These are phyloP conservation scores for Phenganax subtilis DNA, from an alignment of 92 coral and sea anemone genomes.

Conservation along the genomic window DNA sequence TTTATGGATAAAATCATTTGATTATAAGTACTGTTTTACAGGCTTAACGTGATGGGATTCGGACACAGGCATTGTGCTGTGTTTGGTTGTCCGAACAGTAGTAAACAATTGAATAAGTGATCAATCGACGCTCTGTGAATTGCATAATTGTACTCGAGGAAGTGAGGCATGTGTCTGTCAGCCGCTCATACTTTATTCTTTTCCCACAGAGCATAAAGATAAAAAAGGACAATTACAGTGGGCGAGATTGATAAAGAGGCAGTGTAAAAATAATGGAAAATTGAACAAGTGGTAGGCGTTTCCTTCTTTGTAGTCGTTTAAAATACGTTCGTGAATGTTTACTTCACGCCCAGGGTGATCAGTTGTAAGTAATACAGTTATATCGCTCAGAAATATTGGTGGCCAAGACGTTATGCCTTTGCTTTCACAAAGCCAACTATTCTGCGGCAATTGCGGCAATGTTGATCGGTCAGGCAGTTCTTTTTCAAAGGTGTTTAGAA, in stretches of 20 bases:
- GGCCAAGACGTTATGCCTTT: slow-evolving; percentile 18
- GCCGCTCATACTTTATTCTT: too few species aligned
- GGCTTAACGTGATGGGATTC: slow-evolving; percentile 3
- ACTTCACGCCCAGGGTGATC: slow-evolving; percentile 1
- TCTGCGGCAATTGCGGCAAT: not conserved
- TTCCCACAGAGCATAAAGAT: too few species aligned
- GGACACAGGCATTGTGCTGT: slow-evolving; percentile 52
- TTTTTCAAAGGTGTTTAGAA: slow-evolving; percentile 19
- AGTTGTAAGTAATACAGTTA: not conserved
- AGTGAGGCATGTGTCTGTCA: too few species aligned
- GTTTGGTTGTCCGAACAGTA: slow-evolving; percentile 53
- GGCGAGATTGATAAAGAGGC: not conserved
- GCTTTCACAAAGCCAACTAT: slow-evolving; percentile 37
- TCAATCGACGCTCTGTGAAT: too few species aligned
- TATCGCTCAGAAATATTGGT: not conserved
- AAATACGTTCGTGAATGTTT: slow-evolving; percentile 36
- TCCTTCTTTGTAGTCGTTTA: slow-evolving; percentile 59
- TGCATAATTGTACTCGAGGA: too few species aligned
- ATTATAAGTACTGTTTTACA: not conserved
- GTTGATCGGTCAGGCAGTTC: slow-evolving; percentile 34
- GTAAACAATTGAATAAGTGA: not conserved
- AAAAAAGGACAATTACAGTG: not conserved
- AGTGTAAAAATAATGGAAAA: not conserved
- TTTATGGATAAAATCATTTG: not conserved
- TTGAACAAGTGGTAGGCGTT: slow-evolving; percentile 44